phyloP scores from a whole-genome alignment of 2,113 vertebrate genomes.

The Aspiorhynchus laticeps region DNA sequence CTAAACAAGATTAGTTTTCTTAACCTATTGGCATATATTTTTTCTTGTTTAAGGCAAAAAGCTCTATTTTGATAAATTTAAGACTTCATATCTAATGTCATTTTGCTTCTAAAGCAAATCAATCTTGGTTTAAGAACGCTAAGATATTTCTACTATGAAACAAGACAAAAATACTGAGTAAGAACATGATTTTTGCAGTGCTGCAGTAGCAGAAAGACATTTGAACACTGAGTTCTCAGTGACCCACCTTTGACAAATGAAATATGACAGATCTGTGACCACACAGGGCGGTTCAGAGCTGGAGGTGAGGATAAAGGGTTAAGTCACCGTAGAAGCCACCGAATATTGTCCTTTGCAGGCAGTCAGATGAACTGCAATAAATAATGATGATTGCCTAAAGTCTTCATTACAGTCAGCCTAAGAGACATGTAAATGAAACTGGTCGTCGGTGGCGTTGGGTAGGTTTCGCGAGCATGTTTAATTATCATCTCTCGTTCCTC shows the following conservation, averaged over 20 bases:
- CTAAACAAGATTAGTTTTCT: background rate
- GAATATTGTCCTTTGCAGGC: background rate
- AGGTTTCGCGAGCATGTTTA: constrained; percentile 68
- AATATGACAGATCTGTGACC: constrained; percentile 22
- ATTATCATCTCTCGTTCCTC: constrained; percentile 63
- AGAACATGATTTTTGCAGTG: background rate
- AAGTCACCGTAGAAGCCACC: background rate
- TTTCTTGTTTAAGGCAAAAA: background rate
- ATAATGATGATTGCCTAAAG: constrained; percentile 65
- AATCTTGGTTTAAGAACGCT: background rate
- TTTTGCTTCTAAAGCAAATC: background rate
- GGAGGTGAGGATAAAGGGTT: background rate
- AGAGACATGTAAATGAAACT: constrained; percentile 64
- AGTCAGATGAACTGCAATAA: constrained; percentile 60
- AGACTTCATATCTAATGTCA: background rate
- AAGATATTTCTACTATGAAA: background rate
- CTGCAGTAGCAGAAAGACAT: background rate
- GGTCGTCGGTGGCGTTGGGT: constrained; percentile 61
- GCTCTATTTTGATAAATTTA: background rate
- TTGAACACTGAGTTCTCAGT: background rate
- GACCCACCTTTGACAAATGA: constrained; percentile 26
- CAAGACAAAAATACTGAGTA: background rate
- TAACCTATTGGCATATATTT: background rate
- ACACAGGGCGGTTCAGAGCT: background rate
- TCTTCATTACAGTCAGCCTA: constrained; percentile 70